Base-by-base conservation (phyloP, 2,113 vertebrate species). In the Heliornis fulica region DNA sequence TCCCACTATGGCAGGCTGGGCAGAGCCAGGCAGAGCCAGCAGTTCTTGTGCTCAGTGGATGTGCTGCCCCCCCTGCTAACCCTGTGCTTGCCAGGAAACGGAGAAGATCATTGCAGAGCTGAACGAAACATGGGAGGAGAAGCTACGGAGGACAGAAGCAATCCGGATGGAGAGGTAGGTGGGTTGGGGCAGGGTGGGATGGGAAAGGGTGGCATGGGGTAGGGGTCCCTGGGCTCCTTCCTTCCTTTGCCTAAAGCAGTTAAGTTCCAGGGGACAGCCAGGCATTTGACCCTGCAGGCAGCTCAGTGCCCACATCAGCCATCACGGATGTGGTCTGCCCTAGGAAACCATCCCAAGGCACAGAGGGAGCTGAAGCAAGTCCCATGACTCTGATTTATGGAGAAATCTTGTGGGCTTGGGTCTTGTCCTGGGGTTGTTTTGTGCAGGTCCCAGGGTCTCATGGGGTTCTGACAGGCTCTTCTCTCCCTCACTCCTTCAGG, bases 61-160 rank as follows among this genome's bases (percentile, higher is more conserved):
- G 2, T 1, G 4, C 66, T 46, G 93, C 13, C 82, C 7, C 15
- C 46, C 13, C 46, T 77, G 57, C 75, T 59, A 31, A 46, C 53
- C 32, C 45, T 32, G 1, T 2, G 1, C 56, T 43, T 5, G 2
- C 10, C 96, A 99, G 99, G 99, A 99, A 97, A 99, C 99, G 0
- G 99, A 99, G 95, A 99, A 99, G 97, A 99, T 99, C 91, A 99
- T 99, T 10, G 99, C 99, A 0, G 99, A 99, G 92, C 98, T 99
- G 92, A 99, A 99, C 0, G 99, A 99, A 95, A 99, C 99, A 0
- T 99, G 99, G 99, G 99, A 99, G 82, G 99, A 99, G 97, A 99
- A 99, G 92, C 98, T 99, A 60, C 98, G 99, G 6, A 97, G 99
- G 80, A 99, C 99, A 0, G 99, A 99, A 83, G 99, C 99, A 45